These are phyloP conservation scores for Cricetomys ansorgei DNA, from an alignment of 2,113 vertebrate species.

Conservation along the genomic window DNA sequence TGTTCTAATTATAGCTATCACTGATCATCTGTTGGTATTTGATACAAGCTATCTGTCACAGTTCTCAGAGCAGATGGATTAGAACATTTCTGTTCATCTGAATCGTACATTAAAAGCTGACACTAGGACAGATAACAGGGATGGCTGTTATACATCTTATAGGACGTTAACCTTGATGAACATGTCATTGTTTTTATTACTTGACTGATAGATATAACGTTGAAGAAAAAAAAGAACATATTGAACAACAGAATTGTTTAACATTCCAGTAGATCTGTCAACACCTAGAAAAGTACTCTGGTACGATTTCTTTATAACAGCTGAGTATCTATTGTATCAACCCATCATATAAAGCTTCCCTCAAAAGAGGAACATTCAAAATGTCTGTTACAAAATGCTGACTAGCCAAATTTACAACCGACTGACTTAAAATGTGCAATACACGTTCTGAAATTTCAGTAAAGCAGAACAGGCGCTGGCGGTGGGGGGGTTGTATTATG, in stretches of 20 bases:
- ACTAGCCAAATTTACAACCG: slow-evolving; percentile 1
- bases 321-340: background rate
- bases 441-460: slow-evolving; percentile 48
- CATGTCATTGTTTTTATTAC: slow-evolving; percentile 55
- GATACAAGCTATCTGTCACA: slow-evolving; percentile 57
- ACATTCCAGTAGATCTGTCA: background rate
- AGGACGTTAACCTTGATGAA: slow-evolving; percentile 43
- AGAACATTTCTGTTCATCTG: slow-evolving; percentile 46
- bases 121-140: background rate
- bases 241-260: slow-evolving; percentile 15
- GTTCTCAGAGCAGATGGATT: slow-evolving; percentile 70
- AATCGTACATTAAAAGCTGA: slow-evolving; percentile 64
- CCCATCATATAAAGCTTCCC: background rate
- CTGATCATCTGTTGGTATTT: slow-evolving; percentile 64
- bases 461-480: slow-evolving; percentile 71
- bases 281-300: background rate
- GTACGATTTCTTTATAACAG: slow-evolving; percentile 31
- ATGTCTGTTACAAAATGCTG: slow-evolving; percentile 46
- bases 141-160: slow-evolving; percentile 30
- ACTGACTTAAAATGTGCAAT: slow-evolving; percentile 58
- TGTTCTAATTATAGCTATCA: slow-evolving; percentile 43
- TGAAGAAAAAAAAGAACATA: slow-evolving; percentile 47
- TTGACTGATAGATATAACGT: slow-evolving; percentile 49
- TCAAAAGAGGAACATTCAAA: slow-evolving; percentile 61
- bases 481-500: slow-evolving; percentile 67